phyloP scores from a whole-genome alignment of 2,888 invertebrate species.

The Nomada lathburiana region DNA sequence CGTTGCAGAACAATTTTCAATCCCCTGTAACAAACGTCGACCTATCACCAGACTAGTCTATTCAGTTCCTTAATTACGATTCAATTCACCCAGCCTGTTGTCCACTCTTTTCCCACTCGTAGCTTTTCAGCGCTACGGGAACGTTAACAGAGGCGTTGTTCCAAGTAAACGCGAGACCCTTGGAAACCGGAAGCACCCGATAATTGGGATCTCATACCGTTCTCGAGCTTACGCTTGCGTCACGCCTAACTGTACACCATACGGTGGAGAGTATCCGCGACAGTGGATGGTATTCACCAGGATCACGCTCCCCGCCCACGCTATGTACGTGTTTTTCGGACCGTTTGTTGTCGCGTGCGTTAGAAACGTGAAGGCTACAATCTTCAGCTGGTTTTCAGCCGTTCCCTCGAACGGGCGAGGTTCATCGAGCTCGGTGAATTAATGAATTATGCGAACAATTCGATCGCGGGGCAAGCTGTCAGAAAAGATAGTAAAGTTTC shows the following conservation, averaged over 20 bases:
- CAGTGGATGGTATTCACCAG: slow-evolving; percentile 46
- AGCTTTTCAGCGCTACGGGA: slow-evolving; percentile 20
- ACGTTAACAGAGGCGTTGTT: slow-evolving; percentile 38
- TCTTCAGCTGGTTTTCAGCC: slow-evolving; percentile 31
- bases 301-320: slow-evolving; percentile 68
- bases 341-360: slow-evolving; percentile 63
- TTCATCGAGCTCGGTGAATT: not conserved
- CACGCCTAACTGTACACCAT: slow-evolving; percentile 75
- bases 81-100: not conserved
- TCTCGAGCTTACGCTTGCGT: slow-evolving; percentile 69
- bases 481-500: not conserved
- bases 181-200: slow-evolving; percentile 63
- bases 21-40: not conserved
- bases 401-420: slow-evolving; percentile 6
- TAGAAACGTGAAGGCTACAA: slow-evolving; percentile 42
- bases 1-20: not conserved
- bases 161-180: slow-evolving; percentile 35
- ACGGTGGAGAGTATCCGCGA: slow-evolving; percentile 53
- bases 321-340: slow-evolving; percentile 68
- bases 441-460: not conserved
- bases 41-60: slow-evolving; percentile 25
- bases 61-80: not conserved
- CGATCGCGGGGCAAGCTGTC: not conserved
- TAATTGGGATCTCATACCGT: slow-evolving; percentile 68
- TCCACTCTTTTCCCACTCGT: not conserved